Evolutionary conservation across 2,113 vertebrate genomes (phyloP), one percentile per base, ranked within the genome.

Genomic region (Burhinus oedicnemus): DNA sequence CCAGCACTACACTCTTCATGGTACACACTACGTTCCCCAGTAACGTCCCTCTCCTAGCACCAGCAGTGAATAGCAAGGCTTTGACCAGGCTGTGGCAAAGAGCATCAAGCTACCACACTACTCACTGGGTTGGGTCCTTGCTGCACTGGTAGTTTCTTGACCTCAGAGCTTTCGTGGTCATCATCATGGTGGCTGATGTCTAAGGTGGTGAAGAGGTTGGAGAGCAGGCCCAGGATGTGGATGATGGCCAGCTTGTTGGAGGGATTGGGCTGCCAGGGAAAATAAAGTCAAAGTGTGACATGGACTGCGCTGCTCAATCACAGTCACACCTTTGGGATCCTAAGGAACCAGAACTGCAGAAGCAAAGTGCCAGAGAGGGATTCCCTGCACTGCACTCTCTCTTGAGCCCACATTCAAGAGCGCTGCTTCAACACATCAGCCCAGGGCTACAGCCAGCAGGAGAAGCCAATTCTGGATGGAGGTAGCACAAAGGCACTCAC

Each of bases 191-290:
- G 99, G 98, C 99, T 99, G 98, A 99, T 99, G 91, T 99, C 99
- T 83, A 99, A 97, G 1, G 99, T 99, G 47, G 99, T 99, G 97
- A 99, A 99, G 86, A 99, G 98, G 96, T 99, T 99, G 96, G 99
- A 99, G 55, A 99, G 98, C 87, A 99, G 98, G 44, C 99, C 99
- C 98, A 99, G 96, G 96, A 99, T 99, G 96, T 99, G 99, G 97
- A 99, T 99, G 95, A 99, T 99, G 52, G 99, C 99, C 97, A 99
- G 96, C 79, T 99, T 99, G 97, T 99, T 99, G 89, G 99, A 99
- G 26, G 99, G 99, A 97, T 99, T 99, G 21, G 99, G 99, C 99
- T 99, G 97, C 22, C 97, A 95, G 58, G 86, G 97, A 79, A 98
- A 78, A 72, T 51, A 89, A 87, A 92, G 69, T 29, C 54, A 7